Evolutionary conservation across 2,113 vertebrate genomes (phyloP), one percentile per base, ranked within the genome.

Genomic region (Hemiscyllium ocellatum): DNA sequence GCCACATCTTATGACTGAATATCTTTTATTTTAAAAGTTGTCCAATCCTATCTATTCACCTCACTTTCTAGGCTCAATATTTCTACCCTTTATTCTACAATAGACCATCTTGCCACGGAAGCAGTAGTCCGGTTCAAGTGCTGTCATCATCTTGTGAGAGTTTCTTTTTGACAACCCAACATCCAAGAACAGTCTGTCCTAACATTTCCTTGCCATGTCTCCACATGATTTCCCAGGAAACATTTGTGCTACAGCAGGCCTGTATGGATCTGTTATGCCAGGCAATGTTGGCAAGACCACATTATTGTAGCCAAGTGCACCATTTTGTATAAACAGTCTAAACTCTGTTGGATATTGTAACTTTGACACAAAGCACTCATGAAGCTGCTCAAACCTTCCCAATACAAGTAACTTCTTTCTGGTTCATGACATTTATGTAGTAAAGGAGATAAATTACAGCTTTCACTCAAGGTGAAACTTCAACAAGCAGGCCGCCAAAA

Each of bases 91-190:
- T 93, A 93, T 93, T 93, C 89, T 22, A 66, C 22, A 93, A 66
- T 93, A 68, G 20, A 93, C 66, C 33, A 65, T 6, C 56, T 20
- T 66, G 61, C 61, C 61, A 68, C n/a, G 42, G 61, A 93, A 37
- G 66, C 10, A 65, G 87, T 66, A 12, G 91, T 69, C n/a, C 37
- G 47, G 65, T 94, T 94, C 52, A 95, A 61, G 68, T 2, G 8
- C 94, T 95, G 94, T 95, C 69, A 4, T 52, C 94, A 70, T 12
- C 42, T 72, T 95, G 94, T 95, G 47, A 29, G 69, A 26, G 68
- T 72, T 72, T 72, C 89, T 95, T 72, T 95, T 50, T 42, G 50
- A 33, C 94, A 95, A 95, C 33, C 15, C 10, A 26, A 47, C 68
- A 47, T 95, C 68, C 42, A 70, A 37, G 69, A 72, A 72, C 94